Conservation (phyloP, 2,113 vertebrate species). For the Zapus hudsonius region DNA sequence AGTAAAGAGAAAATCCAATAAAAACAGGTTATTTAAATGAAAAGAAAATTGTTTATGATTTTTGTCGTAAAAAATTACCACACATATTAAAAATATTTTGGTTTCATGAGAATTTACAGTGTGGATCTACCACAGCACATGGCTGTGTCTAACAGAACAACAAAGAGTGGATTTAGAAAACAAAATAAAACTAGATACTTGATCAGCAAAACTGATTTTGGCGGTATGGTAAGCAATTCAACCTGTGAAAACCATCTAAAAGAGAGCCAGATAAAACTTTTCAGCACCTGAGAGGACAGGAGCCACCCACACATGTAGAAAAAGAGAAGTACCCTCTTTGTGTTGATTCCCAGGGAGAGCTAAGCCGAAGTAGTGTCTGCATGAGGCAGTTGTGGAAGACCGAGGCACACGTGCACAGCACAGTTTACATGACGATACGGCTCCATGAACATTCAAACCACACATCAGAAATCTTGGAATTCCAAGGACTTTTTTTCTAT, state of each 20-base stretch:
- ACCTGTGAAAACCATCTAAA: neutral
- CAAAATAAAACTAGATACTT: neutral
- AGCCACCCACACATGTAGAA: neutral
- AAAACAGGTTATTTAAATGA: neutral
- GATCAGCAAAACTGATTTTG: neutral
- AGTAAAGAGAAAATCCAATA: neutral
- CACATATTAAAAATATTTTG: constrained; percentile 1
- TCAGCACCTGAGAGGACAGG: neutral
- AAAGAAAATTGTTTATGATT: no score
- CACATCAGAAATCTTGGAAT: constrained; percentile 46
- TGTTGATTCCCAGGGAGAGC: no score
- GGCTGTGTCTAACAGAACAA: neutral
- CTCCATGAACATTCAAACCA: constrained; percentile 27
- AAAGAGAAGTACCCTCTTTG: neutral
- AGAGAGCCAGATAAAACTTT: neutral
- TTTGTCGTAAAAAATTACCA: neutral
- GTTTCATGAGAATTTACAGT: neutral
- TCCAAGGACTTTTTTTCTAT: constrained; percentile 56
- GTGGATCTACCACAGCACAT: no score
- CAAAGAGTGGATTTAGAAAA: neutral
- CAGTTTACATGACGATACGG: neutral
- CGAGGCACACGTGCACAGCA: neutral
- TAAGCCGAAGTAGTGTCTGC: neutral
- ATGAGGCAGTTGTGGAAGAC: rapidly evolving
- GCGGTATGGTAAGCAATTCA: neutral